Conservation (phyloP, 1,140 invertebrate genomes). For the Euura saliciscinereae region DNA sequence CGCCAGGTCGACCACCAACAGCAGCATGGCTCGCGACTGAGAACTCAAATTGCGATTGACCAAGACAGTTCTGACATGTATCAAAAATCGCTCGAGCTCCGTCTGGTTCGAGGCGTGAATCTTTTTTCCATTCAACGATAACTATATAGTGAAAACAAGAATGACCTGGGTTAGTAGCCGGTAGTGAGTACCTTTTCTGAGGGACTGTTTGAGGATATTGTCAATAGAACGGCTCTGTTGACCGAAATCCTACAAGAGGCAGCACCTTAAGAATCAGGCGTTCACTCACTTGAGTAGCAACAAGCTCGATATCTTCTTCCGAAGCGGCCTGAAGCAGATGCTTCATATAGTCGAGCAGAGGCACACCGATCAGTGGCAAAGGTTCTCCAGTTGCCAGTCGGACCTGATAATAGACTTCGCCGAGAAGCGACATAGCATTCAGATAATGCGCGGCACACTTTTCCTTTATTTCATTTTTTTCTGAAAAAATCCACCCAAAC, state of each 20-base stretch:
- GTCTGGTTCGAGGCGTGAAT: slow-evolving; percentile 15
- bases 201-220: no score
- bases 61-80: slow-evolving; percentile 20
- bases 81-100: slow-evolving; percentile 23
- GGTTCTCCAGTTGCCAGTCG: slow-evolving; percentile 12
- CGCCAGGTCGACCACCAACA: slow-evolving; percentile 26
- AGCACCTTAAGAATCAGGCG: no score
- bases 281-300: slow-evolving; percentile 14
- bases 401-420: slow-evolving; percentile 24
- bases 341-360: slow-evolving; percentile 28
- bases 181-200: no score
- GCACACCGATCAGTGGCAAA: slow-evolving; percentile 18
- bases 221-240: no score
- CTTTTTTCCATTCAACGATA: slow-evolving; percentile 26
- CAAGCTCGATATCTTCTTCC: slow-evolving; percentile 31
- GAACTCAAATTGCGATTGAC: slow-evolving; percentile 30
- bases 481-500: slow-evolving; percentile 15
- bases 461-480: slow-evolving; percentile 24
- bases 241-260: no score
- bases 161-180: neutral
- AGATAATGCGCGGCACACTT: slow-evolving; percentile 20
- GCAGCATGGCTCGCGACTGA: slow-evolving; percentile 25
- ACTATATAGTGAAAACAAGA: slow-evolving; percentile 13
- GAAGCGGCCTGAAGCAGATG: slow-evolving; percentile 24
- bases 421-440: slow-evolving; percentile 27